phyloP scores from a whole-genome alignment of 2,113 vertebrate genomes.

The Erpornis zantholeuca region DNA sequence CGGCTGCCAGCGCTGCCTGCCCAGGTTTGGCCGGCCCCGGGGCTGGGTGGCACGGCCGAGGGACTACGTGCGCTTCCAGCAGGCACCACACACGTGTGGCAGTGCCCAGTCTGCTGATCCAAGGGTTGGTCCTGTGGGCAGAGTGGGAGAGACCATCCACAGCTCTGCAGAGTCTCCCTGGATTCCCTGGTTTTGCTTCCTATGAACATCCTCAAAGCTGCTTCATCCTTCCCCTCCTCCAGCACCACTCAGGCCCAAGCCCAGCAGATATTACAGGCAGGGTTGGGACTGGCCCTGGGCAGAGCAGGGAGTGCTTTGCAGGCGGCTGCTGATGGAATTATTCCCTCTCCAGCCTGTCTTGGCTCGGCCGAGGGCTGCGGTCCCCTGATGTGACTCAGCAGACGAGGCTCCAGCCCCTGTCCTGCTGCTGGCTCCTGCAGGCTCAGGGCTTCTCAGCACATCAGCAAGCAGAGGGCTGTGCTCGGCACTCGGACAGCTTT shows the following conservation, averaged over 20 bases:
- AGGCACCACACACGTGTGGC: neutral
- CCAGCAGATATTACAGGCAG: neutral
- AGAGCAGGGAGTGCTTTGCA: neutral
- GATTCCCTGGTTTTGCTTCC: neutral
- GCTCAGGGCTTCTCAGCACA: neutral
- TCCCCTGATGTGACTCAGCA: conserved; percentile 32
- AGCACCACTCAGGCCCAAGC: neutral
- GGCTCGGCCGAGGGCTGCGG: neutral
- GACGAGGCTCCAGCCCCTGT: neutral
- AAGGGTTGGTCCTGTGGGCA: fast-evolving
- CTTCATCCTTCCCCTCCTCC: neutral
- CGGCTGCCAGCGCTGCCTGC: neutral
- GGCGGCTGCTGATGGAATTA: neutral
- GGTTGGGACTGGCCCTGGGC: neutral
- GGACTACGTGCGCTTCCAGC: neutral
- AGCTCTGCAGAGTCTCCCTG: neutral
- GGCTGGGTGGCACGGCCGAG: neutral
- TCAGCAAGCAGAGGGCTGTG: neutral
- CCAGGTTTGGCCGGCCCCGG: neutral
- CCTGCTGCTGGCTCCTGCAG: neutral
- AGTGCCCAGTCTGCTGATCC: neutral
- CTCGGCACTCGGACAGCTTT: fast-evolving
- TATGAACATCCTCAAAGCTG: neutral
- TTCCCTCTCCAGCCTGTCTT: neutral
- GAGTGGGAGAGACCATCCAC: neutral